phyloP scores from a whole-genome alignment of 2,797 vertebrate species.

The Crypturellus tataupa region DNA sequence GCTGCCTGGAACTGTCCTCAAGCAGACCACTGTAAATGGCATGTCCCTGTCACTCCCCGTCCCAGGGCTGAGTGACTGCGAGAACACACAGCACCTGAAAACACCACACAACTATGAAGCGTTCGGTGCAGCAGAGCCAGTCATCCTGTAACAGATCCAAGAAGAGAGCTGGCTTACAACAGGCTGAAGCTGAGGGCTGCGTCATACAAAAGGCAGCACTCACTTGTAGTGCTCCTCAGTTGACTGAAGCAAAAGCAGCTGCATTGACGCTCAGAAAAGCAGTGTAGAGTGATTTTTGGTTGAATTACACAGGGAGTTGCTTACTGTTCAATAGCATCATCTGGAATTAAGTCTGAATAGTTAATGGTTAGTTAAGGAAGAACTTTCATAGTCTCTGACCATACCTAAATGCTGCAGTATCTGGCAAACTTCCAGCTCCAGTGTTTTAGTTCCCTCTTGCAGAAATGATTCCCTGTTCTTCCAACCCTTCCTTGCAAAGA shows the following conservation, averaged over 20 bases:
- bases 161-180: neutral
- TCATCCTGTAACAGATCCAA: rapidly evolving
- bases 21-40: neutral
- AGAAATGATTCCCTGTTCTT: neutral
- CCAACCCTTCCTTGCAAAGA: neutral
- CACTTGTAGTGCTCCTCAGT: neutral
- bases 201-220: neutral
- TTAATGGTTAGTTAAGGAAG: neutral
- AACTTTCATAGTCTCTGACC: neutral
- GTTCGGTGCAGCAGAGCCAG: rapidly evolving
- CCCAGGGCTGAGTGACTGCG: neutral
- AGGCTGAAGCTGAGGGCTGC: neutral
- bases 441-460: neutral
- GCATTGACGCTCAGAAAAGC: rapidly evolving
- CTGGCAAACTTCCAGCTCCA: neutral
- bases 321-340: neutral
- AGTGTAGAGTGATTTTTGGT: neutral
- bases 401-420: neutral
- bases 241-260: neutral
- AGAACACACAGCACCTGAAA: neutral
- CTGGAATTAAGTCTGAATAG: neutral
- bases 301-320: neutral
- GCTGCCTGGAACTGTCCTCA: neutral
- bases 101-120: rapidly evolving
- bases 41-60: neutral